phyloP scores from a whole-genome alignment of 2,113 vertebrate genomes.

The Pedionomus torquatus region DNA sequence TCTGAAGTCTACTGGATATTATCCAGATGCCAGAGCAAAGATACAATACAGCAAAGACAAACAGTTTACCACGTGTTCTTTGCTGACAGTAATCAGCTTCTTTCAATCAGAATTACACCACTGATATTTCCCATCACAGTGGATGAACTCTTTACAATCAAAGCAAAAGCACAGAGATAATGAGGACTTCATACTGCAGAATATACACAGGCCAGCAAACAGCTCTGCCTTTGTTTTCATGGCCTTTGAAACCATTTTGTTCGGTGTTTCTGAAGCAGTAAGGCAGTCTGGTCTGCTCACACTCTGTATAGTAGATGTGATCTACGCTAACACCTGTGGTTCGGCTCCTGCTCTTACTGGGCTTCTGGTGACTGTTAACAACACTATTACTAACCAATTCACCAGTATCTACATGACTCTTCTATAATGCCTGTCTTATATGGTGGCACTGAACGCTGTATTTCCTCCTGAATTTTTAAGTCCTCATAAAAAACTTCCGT shows the following conservation, averaged over 20 bases:
- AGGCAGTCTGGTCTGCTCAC: background rate
- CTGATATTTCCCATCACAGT: background rate
- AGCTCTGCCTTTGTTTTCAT: background rate
- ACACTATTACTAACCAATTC: background rate
- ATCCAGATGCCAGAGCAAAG: background rate
- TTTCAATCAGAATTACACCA: background rate
- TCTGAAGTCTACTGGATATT: background rate
- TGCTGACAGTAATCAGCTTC: background rate
- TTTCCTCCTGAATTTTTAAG: background rate
- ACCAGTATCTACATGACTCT: background rate
- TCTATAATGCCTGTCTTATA: background rate
- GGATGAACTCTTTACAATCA: background rate
- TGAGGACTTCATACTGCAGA: background rate
- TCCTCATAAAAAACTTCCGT: background rate
- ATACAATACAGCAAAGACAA: background rate
- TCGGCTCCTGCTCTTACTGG: background rate
- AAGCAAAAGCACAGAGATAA: background rate
- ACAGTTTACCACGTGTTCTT: background rate
- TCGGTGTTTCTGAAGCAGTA: background rate
- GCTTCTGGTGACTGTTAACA: background rate
- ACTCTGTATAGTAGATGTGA: background rate
- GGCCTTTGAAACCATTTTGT: background rate
- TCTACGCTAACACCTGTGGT: background rate
- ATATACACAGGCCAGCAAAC: background rate
- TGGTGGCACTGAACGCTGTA: rapidly evolving